Evolutionary conservation across 2,888 invertebrate species (phyloP), one percentile per base, ranked within the genome.

Genomic region (Loripinus fragilis): DNA sequence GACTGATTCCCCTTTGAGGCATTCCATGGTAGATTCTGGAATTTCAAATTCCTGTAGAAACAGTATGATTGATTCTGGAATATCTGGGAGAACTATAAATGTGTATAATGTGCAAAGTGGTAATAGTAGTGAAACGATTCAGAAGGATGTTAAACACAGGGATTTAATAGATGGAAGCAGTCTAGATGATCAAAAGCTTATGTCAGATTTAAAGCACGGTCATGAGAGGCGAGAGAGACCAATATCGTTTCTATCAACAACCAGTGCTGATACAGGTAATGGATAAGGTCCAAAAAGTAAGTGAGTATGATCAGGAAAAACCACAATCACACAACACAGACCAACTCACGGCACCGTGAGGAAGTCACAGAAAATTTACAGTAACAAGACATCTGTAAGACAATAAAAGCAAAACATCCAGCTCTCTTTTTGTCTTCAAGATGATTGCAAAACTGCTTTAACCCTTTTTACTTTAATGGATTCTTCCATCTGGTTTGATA

Each of bases 221-320:
- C 91, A 90, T 70, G 68, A 74, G 33, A 86, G 85, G 65, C 86
- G 86, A 68, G 92, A 93, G 68, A 85, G 93, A 55, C 93, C 93
- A 10, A 78, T 91, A 15, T 93, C 93, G 0, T 86, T 92, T 55
- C 86, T 93, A 50, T 93, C 93, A 5, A 90, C 92, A 15, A 97
- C 91, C 38, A 98, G 98, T 93, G 95, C 97, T 86, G 98, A 98
- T 93, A 97, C 96, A n/a, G 98, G 98, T 55, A 81, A 76, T n/a
- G n/a, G n/a, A n/a, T n/a, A n/a, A n/a, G n/a, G n/a, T n/a, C n/a
- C n/a, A n/a, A n/a, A n/a, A n/a, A n/a, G n/a, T n/a, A n/a, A n/a
- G n/a, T n/a, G n/a, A n/a, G n/a, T n/a, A n/a, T n/a, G n/a, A n/a
- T n/a, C n/a, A n/a, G n/a, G n/a, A n/a, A n/a, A n/a, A n/a, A n/a